Evolutionary conservation across 2,797 vertebrate species (phyloP), one percentile per base, ranked within the genome.

Genomic region (Synaphobranchus kaupii): DNA sequence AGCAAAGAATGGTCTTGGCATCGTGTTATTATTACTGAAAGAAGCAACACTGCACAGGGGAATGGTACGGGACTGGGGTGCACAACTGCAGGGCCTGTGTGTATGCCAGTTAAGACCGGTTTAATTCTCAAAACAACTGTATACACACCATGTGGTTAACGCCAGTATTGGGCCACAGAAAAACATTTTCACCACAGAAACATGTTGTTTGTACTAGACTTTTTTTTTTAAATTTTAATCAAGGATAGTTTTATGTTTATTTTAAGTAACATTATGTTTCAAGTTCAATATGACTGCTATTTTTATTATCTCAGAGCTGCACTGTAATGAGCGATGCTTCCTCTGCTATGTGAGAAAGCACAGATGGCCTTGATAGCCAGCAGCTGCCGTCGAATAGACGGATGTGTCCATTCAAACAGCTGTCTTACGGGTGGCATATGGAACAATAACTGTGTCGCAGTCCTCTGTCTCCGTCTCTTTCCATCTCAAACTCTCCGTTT

Each of bases 401-500:
- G 56, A 68, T 28, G n/a, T 28, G 63, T 28, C 63, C 63, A 8
- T 68, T 63, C 1, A 63, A 22, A 25, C 60, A 63, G 60, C 60
- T 63, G 60, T 63, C 20, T 25, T 25, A 17, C 25, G 60, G 60
- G n/a, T 68, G 63, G 1, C 63, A n/a, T 25, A 25, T 68, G 63
- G 63, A 68, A 8, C n/a, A 68, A 28, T 22, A 58, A 58, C 56
- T 58, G 6, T 66, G 25, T 28, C 56, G 4, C 56, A 58, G 13
- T 58, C n/a, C 63, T 68, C 7, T 76, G 15, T 48, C n/a, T 17
- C 20, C n/a, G 0, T 13, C 52, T 15, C n/a, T 8, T 47, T n/a
- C 71, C 31, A 31, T 39, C 71, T 31, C 71, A 15, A 12, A 60
- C 66, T 28, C 86, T 78, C 93, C 60, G 6, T 17, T 25, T 63